These are phyloP conservation scores for Pectinophora gossypiella DNA, from an alignment of 1,140 invertebrate species.

Conservation along the genomic window DNA sequence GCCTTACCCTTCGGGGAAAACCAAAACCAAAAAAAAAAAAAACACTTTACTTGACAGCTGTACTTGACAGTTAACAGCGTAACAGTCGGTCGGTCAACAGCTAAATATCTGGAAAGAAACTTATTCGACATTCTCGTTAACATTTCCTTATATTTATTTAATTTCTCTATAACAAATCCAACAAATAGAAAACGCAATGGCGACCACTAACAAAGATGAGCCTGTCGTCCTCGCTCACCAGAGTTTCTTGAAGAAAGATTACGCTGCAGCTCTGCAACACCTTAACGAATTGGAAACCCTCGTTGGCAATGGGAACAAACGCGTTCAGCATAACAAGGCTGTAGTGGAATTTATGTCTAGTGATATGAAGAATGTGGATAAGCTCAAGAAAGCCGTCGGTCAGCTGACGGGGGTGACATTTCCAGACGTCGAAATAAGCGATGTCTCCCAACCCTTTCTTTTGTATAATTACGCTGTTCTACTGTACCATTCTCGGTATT, in stretches of 20 bases:
- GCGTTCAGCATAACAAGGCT: slow-evolving; percentile 62
- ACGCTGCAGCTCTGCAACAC: slow-evolving; percentile 42
- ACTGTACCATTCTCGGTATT: slow-evolving; percentile 87
- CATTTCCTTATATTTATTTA: no score
- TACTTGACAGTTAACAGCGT: no score
- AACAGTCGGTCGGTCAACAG: no score
- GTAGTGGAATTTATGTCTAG: slow-evolving; percentile 53
- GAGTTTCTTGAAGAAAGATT: slow-evolving; percentile 55
- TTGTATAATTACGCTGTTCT: slow-evolving; percentile 90
- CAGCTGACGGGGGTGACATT: slow-evolving; percentile 78
- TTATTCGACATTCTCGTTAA: no score
- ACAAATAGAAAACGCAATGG: neutral
- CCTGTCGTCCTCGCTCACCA: slow-evolving; percentile 49
- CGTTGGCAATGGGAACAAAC: slow-evolving; percentile 42
- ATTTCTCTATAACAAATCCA: no score
- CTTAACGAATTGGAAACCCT: slow-evolving; percentile 54
- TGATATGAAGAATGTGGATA: slow-evolving; percentile 81
- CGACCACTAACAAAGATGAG: slow-evolving; percentile 40
- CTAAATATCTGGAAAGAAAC: no score
- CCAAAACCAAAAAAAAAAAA: no score
- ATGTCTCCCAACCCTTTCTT: slow-evolving; percentile 72
- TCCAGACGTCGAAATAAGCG: slow-evolving; percentile 61
- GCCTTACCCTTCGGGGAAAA: no score
- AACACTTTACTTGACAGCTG: no score
- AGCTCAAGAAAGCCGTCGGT: slow-evolving; percentile 81